These are phyloP conservation scores for Steatornis caripensis DNA, from an alignment of 2,113 vertebrate genomes.

Conservation along the genomic window DNA sequence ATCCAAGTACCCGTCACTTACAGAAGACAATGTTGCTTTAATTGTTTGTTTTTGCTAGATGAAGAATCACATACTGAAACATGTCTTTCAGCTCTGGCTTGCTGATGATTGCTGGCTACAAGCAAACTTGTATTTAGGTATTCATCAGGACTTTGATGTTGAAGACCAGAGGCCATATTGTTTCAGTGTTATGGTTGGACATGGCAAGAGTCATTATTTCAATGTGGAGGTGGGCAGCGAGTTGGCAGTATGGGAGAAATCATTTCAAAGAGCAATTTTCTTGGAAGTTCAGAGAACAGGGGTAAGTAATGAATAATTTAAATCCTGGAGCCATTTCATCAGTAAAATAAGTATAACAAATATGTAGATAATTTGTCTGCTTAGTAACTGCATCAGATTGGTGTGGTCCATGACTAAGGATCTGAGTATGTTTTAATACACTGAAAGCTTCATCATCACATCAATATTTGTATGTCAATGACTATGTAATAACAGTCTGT, in stretches of 20 bases:
- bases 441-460: neutral
- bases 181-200: constrained; percentile 87
- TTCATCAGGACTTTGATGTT: constrained; percentile 81
- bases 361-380: neutral
- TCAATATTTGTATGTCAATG: neutral
- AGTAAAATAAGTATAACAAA: neutral
- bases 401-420: neutral
- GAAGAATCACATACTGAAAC: constrained; percentile 28
- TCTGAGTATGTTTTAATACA: neutral
- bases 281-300: constrained; percentile 88
- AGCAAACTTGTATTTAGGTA: constrained; percentile 82
- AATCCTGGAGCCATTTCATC: neutral
- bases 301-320: constrained; percentile 73
- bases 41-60: neutral
- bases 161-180: constrained; percentile 82
- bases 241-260: constrained; percentile 86
- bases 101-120: constrained; percentile 88
- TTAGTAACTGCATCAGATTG: neutral
- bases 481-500: neutral
- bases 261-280: constrained; percentile 91
- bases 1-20: neutral
- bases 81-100: constrained; percentile 84
- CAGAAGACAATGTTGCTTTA: neutral
- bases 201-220: constrained; percentile 86
- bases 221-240: constrained; percentile 86